These are phyloP conservation scores for Oegoconia quadripuncta DNA, from an alignment of 2,888 invertebrate genomes.

Conservation along the genomic window DNA sequence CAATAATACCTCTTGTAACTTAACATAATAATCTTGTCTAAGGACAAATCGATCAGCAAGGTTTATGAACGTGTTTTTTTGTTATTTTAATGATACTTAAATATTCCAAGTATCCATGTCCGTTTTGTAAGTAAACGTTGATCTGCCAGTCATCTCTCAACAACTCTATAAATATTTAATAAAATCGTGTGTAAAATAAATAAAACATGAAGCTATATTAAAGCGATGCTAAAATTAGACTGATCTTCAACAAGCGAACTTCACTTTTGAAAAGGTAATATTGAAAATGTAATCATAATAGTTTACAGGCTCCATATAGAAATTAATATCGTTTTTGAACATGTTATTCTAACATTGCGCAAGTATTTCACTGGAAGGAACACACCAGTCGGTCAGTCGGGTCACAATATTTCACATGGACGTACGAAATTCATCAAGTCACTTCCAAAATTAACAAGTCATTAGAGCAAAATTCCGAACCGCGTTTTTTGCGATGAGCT, in stretches of 20 bases:
- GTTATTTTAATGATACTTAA: too few species aligned
- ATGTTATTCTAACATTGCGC: neutral
- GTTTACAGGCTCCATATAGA: too few species aligned
- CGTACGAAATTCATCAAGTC: slow-evolving; percentile 59
- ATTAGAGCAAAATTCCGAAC: slow-evolving; percentile 65
- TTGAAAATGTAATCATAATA: too few species aligned
- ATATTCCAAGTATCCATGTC: too few species aligned
- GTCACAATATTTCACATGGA: slow-evolving; percentile 42
- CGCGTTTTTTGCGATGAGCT: slow-evolving; percentile 58
- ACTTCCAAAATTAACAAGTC: slow-evolving; percentile 64
- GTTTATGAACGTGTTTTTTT: too few species aligned
- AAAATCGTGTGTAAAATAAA: slow-evolving; percentile 20
- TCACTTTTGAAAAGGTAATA: too few species aligned
- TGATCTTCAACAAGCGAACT: too few species aligned
- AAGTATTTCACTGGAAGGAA: neutral
- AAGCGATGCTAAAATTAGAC: neutral
- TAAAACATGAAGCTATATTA: slow-evolving; percentile 8
- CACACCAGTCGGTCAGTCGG: neutral
- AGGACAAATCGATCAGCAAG: too few species aligned
- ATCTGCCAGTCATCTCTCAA: slow-evolving; percentile 22
- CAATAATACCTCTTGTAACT: slow-evolving; percentile 3
- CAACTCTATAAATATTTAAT: slow-evolving; percentile 27
- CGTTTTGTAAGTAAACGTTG: slow-evolving; percentile 2
- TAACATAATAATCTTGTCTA: neutral
- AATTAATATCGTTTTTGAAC: too few species aligned